Percentiles rank a stretch among this genome's conserved stretches.
Evolutionary conservation across 2,797 vertebrate species (phyloP).

Genomic region (Chloroceryle inda): DNA sequence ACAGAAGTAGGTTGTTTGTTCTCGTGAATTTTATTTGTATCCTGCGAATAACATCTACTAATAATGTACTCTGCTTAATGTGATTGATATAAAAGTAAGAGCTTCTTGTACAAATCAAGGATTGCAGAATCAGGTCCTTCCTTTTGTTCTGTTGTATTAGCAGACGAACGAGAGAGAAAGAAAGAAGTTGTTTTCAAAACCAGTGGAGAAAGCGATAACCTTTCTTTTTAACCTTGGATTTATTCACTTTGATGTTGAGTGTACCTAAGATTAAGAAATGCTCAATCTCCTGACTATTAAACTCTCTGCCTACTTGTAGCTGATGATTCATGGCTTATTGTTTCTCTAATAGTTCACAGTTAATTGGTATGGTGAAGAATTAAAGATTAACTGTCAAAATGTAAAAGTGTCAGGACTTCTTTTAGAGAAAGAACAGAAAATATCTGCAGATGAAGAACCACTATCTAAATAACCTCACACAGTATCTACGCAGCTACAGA

Average conservation of each 20-base stretch:
- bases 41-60: neutral
- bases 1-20: neutral
- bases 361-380: constrained; percentile 52
- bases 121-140: neutral
- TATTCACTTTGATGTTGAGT: constrained; percentile 50
- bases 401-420: constrained; percentile 14
- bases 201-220: neutral
- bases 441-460: constrained; percentile 31
- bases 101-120: neutral
- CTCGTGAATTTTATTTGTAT: neutral
- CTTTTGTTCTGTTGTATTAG: neutral
- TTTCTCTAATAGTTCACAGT: constrained; percentile 52
- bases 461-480: constrained; percentile 38
- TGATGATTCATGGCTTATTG: constrained; percentile 58
- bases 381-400: constrained; percentile 68
- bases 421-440: constrained; percentile 3
- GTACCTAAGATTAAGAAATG: constrained; percentile 59
- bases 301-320: constrained; percentile 31
- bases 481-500: constrained; percentile 22
- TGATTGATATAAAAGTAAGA: neutral
- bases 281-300: constrained; percentile 47
- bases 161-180: neutral
- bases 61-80: neutral
- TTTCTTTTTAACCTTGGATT: constrained; percentile 63
- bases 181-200: constrained; percentile 4